Conservation (phyloP, 2,113 vertebrate species). For the Lampris megalopsis region DNA sequence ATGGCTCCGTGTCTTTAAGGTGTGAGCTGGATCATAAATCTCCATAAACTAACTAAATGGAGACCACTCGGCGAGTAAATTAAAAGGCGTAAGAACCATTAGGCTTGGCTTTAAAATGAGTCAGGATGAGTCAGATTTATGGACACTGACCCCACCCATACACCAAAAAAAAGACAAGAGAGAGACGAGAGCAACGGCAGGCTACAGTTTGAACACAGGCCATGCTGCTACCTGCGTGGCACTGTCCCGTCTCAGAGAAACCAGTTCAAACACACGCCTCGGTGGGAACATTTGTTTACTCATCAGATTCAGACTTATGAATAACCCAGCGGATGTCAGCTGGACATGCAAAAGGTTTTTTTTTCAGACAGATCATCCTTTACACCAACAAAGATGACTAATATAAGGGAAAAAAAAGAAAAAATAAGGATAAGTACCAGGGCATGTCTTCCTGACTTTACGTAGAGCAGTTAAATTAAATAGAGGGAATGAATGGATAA, state of each 20-base stretch:
- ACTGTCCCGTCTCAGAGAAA: not conserved
- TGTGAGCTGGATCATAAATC: no score
- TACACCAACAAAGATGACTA: no score
- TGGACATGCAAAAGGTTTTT: no score
- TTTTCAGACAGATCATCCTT: no score
- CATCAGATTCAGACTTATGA: not conserved
- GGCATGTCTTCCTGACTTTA: no score
- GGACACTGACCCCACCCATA: slow-evolving; percentile 34
- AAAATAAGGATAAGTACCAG: no score
- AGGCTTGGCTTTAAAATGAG: not conserved
- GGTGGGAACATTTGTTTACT: not conserved
- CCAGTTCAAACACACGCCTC: slow-evolving; percentile 13
- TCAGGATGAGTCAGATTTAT: slow-evolving; percentile 31
- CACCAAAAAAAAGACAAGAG: not conserved
- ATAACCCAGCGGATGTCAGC: not conserved
- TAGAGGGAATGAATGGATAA: no score
- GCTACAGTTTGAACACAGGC: slow-evolving; percentile 17
- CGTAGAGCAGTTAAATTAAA: no score
- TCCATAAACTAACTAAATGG: no score
- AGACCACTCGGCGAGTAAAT: no score
- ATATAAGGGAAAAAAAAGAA: no score
- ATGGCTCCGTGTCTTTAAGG: no score
- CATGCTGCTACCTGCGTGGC: not conserved
- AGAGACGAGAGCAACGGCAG: not conserved
- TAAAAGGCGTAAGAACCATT: not conserved